Percentiles rank a stretch among this genome's conserved stretches.
These are phyloP conservation scores for Linnaemya vulpina DNA, from an alignment of 2,888 invertebrate genomes.

Conservation along the genomic window DNA sequence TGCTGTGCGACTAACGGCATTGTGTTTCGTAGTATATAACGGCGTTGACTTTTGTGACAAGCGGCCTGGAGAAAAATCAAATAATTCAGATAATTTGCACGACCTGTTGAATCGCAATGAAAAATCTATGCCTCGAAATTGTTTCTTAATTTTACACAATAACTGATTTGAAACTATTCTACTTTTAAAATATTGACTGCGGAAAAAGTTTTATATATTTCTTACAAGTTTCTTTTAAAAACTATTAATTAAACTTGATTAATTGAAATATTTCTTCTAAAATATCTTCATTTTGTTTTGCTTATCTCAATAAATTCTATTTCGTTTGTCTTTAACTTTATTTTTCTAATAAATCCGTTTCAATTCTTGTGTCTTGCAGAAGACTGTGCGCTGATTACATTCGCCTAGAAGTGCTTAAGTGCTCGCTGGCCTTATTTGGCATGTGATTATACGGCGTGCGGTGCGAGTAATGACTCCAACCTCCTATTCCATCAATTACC, in stretches of 20 bases:
- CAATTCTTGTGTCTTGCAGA: constrained; percentile 8
- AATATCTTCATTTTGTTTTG: constrained; percentile 14
- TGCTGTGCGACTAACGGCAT: no score
- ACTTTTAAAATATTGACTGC: neutral
- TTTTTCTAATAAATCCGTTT: neutral
- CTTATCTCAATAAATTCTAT: neutral
- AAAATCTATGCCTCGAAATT: no score
- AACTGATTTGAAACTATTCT: neutral
- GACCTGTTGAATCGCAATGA: no score
- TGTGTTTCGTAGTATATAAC: no score
- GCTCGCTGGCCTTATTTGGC: neutral
- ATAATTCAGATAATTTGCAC: no score
- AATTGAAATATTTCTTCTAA: neutral
- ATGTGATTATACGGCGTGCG: constrained; percentile 56
- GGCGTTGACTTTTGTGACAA: no score
- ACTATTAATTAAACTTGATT: neutral
- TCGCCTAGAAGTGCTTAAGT: constrained; percentile 2
- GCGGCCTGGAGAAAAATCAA: no score
- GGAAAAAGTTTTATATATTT: neutral
- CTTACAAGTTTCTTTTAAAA: neutral
- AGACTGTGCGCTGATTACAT: constrained; percentile 32
- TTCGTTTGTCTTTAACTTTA: neutral
- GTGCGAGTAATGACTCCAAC: constrained; percentile 37
- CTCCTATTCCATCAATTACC: constrained; percentile 6
- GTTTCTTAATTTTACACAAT: neutral